phyloP scores from a whole-genome alignment of 1,140 invertebrate genomes.

The Eumeta japonica region DNA sequence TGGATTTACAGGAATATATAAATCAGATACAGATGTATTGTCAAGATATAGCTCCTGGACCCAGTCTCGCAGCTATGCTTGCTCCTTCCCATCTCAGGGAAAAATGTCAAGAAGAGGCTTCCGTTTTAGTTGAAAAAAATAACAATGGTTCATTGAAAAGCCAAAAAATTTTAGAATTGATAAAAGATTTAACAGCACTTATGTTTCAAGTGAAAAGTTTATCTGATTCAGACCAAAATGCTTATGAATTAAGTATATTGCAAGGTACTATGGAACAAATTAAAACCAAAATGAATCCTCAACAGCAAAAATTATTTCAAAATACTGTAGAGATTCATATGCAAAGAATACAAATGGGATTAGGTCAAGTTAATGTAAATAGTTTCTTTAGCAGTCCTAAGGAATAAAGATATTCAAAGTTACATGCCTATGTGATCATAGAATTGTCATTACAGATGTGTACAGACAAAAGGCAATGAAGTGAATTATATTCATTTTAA shows the following conservation, averaged over 20 bases:
- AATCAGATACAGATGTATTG: slow-evolving; percentile 83
- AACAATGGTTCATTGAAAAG: slow-evolving; percentile 65
- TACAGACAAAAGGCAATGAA: no score
- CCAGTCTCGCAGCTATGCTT: slow-evolving; percentile 82
- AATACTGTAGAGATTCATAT: slow-evolving; percentile 89
- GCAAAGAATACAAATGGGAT: slow-evolving; percentile 85
- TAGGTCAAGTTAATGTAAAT: slow-evolving; percentile 57
- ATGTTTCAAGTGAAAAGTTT: slow-evolving; percentile 92
- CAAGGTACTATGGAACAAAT: slow-evolving; percentile 91
- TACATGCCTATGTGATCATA: no score
- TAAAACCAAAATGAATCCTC: slow-evolving; percentile 72
- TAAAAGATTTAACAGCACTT: slow-evolving; percentile 85
- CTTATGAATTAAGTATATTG: slow-evolving; percentile 88
- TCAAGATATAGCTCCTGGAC: slow-evolving; percentile 84
- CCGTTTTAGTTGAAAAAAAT: slow-evolving; percentile 76
- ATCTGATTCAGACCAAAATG: slow-evolving; percentile 84
- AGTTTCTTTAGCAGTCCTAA: no score
- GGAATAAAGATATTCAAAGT: no score
- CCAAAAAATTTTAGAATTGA: slow-evolving; percentile 69
- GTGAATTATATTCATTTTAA: no score
- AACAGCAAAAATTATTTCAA: slow-evolving; percentile 83
- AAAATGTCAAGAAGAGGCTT: slow-evolving; percentile 81
- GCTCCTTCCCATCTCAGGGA: slow-evolving; percentile 84
- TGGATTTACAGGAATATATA: slow-evolving; percentile 81
- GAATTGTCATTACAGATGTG: no score